Percentiles rank a stretch among this genome's conserved stretches.
These are phyloP conservation scores for Ameiurus melas DNA, from an alignment of 2,113 vertebrate species.

Conservation along the genomic window DNA sequence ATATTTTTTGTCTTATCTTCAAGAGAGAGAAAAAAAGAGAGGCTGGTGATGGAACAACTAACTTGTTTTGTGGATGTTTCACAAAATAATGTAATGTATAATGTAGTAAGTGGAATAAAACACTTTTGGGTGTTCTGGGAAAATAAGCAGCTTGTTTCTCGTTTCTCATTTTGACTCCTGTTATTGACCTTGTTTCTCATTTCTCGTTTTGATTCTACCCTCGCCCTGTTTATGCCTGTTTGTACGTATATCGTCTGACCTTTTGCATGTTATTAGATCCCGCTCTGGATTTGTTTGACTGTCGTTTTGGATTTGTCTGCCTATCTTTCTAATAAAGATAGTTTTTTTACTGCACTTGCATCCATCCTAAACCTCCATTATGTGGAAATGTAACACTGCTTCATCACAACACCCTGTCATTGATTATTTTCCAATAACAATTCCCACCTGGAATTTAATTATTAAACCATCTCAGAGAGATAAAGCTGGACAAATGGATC, in stretches of 20 bases:
- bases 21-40: background rate
- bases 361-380: no score
- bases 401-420: background rate
- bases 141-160: background rate
- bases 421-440: background rate
- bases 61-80: background rate
- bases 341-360: no score
- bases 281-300: no score
- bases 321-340: no score
- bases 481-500: background rate
- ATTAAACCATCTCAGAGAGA: constrained; percentile 7
- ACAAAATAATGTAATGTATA: background rate
- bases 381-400: background rate
- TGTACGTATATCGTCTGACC: no score
- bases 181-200: no score
- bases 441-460: background rate
- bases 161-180: no score
- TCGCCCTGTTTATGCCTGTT: no score
- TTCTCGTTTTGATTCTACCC: no score
- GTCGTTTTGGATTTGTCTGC: no score
- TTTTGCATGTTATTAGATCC: no score
- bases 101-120: background rate
- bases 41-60: background rate
- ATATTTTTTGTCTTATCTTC: background rate
- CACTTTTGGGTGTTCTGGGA: background rate